phyloP scores from a whole-genome alignment of 2,888 invertebrate species.

The Philereme vetulata region DNA sequence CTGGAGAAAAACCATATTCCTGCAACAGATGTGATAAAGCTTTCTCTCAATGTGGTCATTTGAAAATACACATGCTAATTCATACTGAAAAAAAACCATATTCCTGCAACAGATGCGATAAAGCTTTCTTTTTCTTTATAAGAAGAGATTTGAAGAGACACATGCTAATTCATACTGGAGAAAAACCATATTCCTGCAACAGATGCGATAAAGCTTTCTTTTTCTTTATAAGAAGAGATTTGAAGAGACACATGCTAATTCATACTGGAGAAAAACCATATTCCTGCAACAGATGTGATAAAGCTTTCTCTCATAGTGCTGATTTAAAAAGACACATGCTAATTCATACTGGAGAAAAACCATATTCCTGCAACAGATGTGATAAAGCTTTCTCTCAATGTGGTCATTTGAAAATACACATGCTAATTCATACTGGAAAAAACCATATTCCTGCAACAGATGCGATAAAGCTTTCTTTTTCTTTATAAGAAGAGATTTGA shows the following conservation, averaged over 20 bases:
- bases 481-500: slow-evolving; percentile 2
- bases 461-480: background rate
- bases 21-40: no score
- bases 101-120: slow-evolving; percentile 15
- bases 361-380: slow-evolving; percentile 17
- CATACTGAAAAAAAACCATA: slow-evolving; percentile 19
- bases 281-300: no score
- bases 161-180: slow-evolving; percentile 18
- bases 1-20: no score
- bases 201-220: no score
- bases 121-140: slow-evolving; percentile 16
- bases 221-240: no score
- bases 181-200: no score
- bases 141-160: slow-evolving; percentile 13
- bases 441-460: background rate
- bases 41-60: no score
- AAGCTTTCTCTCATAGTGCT: no score
- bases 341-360: no score
- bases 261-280: no score
- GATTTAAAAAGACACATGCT: no score
- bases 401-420: background rate
- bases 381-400: slow-evolving; percentile 14
- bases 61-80: slow-evolving; percentile 13
- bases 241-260: no score
- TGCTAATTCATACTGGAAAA: background rate